phyloP scores from a whole-genome alignment of 2,888 invertebrate species.

The Lycaena phlaeas region DNA sequence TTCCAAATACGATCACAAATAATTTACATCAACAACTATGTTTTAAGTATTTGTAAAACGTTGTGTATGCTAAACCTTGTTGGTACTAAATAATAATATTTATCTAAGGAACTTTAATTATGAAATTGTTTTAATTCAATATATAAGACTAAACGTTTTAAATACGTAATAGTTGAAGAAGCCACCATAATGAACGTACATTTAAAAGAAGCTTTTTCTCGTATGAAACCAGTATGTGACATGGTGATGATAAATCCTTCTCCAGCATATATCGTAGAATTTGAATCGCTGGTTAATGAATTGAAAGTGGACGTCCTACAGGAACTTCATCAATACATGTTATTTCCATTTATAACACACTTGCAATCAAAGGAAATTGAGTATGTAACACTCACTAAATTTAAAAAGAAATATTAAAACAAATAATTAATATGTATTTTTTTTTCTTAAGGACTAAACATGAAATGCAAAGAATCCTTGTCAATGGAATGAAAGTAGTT shows the following conservation, averaged over 20 bases:
- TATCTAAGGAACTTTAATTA: too few species aligned
- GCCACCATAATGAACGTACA: constrained; percentile 39
- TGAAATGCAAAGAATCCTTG: constrained; percentile 59
- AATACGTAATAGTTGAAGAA: not conserved
- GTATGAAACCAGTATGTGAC: constrained; percentile 70
- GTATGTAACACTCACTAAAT: constrained; percentile 41
- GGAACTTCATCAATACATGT: constrained; percentile 65
- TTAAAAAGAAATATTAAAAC: not conserved
- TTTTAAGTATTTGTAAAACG: too few species aligned
- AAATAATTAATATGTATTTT: too few species aligned
- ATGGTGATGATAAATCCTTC: constrained; percentile 59
- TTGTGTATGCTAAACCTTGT: too few species aligned
- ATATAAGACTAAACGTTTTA: too few species aligned
- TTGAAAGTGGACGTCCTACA: constrained; percentile 53
- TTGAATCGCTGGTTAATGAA: constrained; percentile 36
- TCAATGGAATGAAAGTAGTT: constrained; percentile 60
- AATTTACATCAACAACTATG: too few species aligned
- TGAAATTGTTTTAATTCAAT: too few species aligned
- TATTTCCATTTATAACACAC: constrained; percentile 64
- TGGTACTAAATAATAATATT: too few species aligned
- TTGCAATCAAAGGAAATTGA: constrained; percentile 40
- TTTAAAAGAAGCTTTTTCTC: constrained; percentile 43
- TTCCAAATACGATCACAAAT: too few species aligned
- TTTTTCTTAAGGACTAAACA: constrained; percentile 40
- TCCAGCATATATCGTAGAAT: constrained; percentile 38